Conservation (phyloP, 1,140 invertebrate genomes). For the Leptoteleia sp. region DNA sequence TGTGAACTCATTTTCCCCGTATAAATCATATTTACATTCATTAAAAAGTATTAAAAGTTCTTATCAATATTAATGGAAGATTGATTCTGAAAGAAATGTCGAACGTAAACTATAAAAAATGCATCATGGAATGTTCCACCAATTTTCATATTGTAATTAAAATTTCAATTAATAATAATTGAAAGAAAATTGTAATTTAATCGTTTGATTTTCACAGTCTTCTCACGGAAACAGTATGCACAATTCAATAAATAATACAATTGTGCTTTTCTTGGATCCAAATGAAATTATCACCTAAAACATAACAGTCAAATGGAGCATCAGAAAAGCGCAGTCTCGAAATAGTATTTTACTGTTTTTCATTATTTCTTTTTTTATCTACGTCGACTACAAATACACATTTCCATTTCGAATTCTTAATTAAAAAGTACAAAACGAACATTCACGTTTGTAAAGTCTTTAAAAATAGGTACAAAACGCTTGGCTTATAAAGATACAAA, state of each 20-base stretch:
- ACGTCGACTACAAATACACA: constrained; percentile 26
- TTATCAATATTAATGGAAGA: constrained; percentile 11
- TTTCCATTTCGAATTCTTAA: constrained; percentile 4
- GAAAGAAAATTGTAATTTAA: too few species aligned
- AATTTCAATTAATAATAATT: too few species aligned
- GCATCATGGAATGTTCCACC: constrained; percentile 4
- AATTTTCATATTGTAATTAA: too few species aligned
- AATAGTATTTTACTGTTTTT: neutral
- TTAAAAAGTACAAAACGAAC: constrained; percentile 28
- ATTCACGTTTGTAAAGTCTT: constrained; percentile 5
- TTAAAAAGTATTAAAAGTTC: neutral
- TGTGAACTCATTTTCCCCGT: neutral
- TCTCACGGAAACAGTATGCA: neutral
- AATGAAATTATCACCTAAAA: neutral
- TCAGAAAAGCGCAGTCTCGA: neutral
- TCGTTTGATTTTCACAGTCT: constrained; percentile 2
- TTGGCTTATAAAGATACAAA: constrained; percentile 31
- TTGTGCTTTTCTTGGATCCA: neutral
- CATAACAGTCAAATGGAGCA: neutral
- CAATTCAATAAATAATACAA: neutral
- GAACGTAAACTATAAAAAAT: neutral
- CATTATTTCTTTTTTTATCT: constrained; percentile 2
- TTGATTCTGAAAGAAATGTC: constrained; percentile 5
- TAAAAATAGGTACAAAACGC: constrained; percentile 34
- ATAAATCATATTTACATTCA: constrained; percentile 4